Percentiles rank a stretch among this genome's conserved stretches.
Conservation (phyloP, 2,113 vertebrate genomes). For the Paramisgurnus dabryanus region DNA sequence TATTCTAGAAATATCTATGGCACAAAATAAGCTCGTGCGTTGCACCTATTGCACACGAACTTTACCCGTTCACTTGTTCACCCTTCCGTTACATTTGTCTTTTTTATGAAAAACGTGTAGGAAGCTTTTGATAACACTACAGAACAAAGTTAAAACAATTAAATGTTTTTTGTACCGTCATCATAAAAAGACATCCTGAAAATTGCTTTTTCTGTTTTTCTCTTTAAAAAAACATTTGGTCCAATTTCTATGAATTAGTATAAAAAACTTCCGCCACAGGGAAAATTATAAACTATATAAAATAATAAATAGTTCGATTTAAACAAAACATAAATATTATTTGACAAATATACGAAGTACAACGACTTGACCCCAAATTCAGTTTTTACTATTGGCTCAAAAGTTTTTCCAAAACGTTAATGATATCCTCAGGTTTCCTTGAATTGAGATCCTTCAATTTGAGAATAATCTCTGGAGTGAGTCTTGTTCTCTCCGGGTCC, state of each 20-base stretch:
- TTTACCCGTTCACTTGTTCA: too few relatives aligned
- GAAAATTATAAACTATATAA: background rate
- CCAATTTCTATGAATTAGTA: background rate
- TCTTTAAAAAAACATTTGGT: slow-evolving; percentile 1
- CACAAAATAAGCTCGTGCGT: too few relatives aligned
- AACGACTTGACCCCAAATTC: background rate
- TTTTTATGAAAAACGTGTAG: too few relatives aligned
- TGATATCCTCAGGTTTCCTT: slow-evolving; percentile 59
- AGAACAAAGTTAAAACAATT: background rate
- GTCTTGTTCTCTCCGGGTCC: slow-evolving; percentile 46
- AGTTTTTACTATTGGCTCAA: slow-evolving; percentile 53
- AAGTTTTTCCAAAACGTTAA: slow-evolving; percentile 59
- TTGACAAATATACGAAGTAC: background rate
- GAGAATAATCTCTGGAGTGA: slow-evolving; percentile 61
- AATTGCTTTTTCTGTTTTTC: background rate
- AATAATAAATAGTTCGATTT: background rate
- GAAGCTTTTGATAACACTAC: background rate
- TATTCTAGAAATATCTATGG: too few relatives aligned
- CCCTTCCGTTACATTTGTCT: too few relatives aligned
- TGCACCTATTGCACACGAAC: too few relatives aligned
- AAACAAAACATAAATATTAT: slow-evolving; percentile 24
- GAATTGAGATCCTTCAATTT: slow-evolving; percentile 62
- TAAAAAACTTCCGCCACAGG: background rate
- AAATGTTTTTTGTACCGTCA: background rate
- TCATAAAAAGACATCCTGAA: background rate